phyloP scores from a whole-genome alignment of 2,113 vertebrate genomes.

The Phrynocephalus versicolor region DNA sequence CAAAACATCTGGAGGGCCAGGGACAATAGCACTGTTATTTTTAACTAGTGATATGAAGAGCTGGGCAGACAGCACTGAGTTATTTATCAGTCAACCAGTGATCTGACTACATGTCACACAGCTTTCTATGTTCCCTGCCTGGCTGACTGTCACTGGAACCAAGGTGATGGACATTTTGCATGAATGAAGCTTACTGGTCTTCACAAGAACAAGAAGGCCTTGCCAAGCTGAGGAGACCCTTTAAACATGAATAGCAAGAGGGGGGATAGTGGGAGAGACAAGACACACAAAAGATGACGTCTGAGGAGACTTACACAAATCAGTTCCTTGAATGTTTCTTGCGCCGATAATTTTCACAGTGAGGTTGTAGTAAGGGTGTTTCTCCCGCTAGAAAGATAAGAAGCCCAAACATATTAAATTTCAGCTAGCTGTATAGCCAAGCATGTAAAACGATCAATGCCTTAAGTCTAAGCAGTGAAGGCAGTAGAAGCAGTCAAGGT shows the following conservation, averaged over 20 bases:
- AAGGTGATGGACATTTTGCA: neutral
- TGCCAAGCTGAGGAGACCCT: neutral
- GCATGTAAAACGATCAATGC: neutral
- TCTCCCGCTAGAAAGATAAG: constrained; percentile 75
- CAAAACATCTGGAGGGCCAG: too few relatives aligned
- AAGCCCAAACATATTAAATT: neutral
- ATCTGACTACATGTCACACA: too few relatives aligned
- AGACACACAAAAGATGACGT: neutral
- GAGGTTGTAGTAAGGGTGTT: constrained; percentile 77
- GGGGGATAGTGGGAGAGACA: neutral
- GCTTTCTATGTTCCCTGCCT: too few relatives aligned
- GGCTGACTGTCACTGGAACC: too few relatives aligned
- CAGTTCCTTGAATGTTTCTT: constrained; percentile 74
- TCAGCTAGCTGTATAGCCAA: neutral
- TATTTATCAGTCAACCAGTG: too few relatives aligned
- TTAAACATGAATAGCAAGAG: neutral
- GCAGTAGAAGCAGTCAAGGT: neutral
- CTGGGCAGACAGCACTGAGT: too few relatives aligned
- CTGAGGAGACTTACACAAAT: constrained; percentile 73
- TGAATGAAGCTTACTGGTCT: neutral
- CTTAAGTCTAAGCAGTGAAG: neutral
- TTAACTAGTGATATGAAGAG: too few relatives aligned
- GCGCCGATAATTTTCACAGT: constrained; percentile 78
- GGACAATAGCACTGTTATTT: too few relatives aligned
- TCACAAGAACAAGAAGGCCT: neutral